A percentile compares a stretch with the other conserved stretches of the same genome.
Evolutionary conservation across 2,797 vertebrate genomes (phyloP).

Genomic region (Remorina albescens): DNA sequence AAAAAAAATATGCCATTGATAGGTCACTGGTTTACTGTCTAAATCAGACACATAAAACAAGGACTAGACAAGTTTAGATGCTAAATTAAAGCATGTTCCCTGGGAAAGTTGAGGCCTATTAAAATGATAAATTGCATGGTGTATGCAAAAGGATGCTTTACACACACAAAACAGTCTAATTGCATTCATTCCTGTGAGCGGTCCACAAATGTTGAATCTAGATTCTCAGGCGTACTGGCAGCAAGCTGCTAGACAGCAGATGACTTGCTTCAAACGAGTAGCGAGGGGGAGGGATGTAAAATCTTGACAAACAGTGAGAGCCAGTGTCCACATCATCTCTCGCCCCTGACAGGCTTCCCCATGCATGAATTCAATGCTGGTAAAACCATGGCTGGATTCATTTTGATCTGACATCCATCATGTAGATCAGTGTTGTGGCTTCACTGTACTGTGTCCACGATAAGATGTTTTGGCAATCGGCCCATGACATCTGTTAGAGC

Average conservation of each 20-base stretch:
- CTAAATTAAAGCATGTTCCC: constrained; percentile 76
- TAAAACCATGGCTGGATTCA: constrained; percentile 81
- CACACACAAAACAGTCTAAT: constrained; percentile 86
- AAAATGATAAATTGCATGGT: constrained; percentile 84
- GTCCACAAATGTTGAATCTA: constrained; percentile 83
- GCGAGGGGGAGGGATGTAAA: constrained; percentile 80
- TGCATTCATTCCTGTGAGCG: constrained; percentile 82
- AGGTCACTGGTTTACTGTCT: constrained; percentile 67
- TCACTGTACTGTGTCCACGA: constrained; percentile 76
- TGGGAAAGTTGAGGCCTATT: constrained; percentile 81
- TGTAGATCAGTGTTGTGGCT: constrained; percentile 81
- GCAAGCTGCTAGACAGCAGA: constrained; percentile 82
- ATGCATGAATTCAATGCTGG: constrained; percentile 86
- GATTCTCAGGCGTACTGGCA: constrained; percentile 82
- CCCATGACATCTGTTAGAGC: constrained; percentile 78
- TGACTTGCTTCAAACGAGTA: constrained; percentile 81
- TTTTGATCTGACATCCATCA: constrained; percentile 83
- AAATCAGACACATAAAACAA: constrained; percentile 67
- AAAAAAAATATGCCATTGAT: constrained; percentile 50
- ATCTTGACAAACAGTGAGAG: constrained; percentile 85
- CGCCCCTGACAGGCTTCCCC: constrained; percentile 84
- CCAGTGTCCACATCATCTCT: constrained; percentile 84
- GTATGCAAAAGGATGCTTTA: constrained; percentile 78
- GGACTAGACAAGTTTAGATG: constrained; percentile 69
- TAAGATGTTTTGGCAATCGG: constrained; percentile 79